These are phyloP conservation scores for Macrobrachium nipponense DNA, from an alignment of 1,140 invertebrate species.

Conservation along the genomic window DNA sequence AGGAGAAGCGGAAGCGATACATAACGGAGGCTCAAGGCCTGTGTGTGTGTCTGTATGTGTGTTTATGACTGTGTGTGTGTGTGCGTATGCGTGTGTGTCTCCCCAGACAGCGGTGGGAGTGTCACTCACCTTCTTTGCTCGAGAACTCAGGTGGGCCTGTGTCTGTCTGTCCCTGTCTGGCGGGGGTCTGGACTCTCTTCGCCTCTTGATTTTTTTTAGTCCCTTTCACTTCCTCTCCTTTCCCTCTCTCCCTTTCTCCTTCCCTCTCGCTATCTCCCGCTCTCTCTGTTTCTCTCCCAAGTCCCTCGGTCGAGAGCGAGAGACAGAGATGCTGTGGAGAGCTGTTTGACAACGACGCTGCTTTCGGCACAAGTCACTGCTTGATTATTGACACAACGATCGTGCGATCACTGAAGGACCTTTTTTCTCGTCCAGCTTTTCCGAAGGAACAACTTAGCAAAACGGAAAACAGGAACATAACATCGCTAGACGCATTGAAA, in stretches of 20 bases:
- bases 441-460: no score
- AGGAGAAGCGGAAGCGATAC: constrained; percentile 51
- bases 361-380: no score
- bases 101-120: constrained; percentile 55
- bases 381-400: no score
- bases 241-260: constrained; percentile 20
- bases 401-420: no score
- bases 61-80: no score
- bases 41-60: constrained; percentile 9
- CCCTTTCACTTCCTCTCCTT: constrained; percentile 14
- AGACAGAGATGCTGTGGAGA: no score
- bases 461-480: no score
- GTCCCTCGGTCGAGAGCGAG: no score
- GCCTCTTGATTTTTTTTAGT: constrained; percentile 28
- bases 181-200: constrained; percentile 52
- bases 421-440: no score
- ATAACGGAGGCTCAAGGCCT: constrained; percentile 58
- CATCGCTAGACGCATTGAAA: no score
- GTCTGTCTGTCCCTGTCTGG: constrained; percentile 46
- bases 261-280: constrained; percentile 22
- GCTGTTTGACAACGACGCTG: no score
- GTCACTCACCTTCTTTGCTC: constrained; percentile 59
- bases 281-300: no score
- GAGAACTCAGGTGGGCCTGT: constrained; percentile 51
- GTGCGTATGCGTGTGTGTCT: not conserved